A percentile compares a stretch with the other conserved stretches of the same genome.
Evolutionary conservation across 2,797 vertebrate species (phyloP).

Genomic region (Aphelocoma californica): DNA sequence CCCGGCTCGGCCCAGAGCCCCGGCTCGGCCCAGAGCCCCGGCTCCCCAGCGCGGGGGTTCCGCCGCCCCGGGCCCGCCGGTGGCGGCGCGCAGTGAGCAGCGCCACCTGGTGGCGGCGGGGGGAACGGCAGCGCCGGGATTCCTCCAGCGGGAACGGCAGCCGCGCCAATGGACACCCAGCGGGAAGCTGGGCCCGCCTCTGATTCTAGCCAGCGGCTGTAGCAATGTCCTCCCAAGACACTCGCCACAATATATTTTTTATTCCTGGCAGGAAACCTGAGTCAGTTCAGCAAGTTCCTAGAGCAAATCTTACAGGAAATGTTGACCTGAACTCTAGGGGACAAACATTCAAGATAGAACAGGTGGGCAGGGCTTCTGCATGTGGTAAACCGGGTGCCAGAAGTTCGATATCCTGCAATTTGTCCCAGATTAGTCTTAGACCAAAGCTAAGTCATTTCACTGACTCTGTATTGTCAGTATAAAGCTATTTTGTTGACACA

Average conservation of each 20-base stretch:
- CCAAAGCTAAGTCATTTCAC: not conserved
- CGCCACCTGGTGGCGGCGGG: constrained; percentile 66
- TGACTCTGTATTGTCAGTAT: not conserved
- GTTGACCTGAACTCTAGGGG: not conserved
- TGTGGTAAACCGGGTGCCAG: not conserved
- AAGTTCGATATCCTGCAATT: not conserved
- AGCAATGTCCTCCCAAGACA: not conserved
- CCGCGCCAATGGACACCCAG: not conserved
- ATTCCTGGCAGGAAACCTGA: not conserved
- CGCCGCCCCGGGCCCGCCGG: not conserved
- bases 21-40: too few relatives aligned
- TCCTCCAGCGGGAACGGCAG: accelerated
- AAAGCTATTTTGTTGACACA: not conserved
- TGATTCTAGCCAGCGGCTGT: not conserved
- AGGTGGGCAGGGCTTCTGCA: not conserved
- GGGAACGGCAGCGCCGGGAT: not conserved
- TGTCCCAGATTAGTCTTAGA: not conserved
- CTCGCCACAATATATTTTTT: not conserved
- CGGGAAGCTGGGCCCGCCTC: not conserved
- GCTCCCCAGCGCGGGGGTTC: too few relatives aligned
- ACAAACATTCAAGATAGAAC: not conserved
- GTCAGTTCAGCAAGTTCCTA: not conserved
- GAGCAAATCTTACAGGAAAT: not conserved
- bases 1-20: too few relatives aligned
- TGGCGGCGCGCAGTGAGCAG: not conserved